phyloP scores from a whole-genome alignment of 2,797 vertebrate species.

The Mus spretus region DNA sequence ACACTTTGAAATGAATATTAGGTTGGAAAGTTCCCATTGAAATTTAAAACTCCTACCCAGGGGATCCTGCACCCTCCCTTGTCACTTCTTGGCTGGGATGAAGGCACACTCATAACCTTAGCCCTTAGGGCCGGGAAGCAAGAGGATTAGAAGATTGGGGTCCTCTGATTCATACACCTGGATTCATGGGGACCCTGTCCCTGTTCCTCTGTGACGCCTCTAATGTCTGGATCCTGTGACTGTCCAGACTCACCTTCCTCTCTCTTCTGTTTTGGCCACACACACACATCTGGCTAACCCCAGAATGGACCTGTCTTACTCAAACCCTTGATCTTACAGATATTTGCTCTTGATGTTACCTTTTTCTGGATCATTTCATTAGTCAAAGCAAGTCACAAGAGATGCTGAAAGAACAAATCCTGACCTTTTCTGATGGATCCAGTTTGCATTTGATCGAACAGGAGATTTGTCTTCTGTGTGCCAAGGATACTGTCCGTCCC shows the following conservation, averaged over 20 bases:
- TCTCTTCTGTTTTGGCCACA: background rate
- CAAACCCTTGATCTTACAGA: background rate
- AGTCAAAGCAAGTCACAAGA: background rate
- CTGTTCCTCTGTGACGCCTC: background rate
- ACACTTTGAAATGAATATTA: background rate
- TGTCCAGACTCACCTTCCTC: background rate
- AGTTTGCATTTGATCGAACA: background rate
- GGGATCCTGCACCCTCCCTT: background rate
- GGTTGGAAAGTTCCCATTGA: background rate
- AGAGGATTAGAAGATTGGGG: background rate
- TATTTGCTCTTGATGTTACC: background rate
- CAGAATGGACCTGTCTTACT: background rate
- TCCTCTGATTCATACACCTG: background rate
- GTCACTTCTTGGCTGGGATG: background rate
- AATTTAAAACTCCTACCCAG: background rate
- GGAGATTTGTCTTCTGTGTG: fast-evolving
- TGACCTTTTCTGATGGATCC: background rate
- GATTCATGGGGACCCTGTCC: background rate
- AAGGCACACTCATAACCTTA: background rate
- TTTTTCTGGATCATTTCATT: background rate
- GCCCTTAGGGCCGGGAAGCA: background rate
- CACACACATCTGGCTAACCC: background rate
- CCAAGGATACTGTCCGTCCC: background rate
- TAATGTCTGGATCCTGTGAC: background rate
- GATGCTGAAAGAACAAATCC: background rate